Conservation (phyloP, 2,797 vertebrate genomes). For the Artibeus lituratus region DNA sequence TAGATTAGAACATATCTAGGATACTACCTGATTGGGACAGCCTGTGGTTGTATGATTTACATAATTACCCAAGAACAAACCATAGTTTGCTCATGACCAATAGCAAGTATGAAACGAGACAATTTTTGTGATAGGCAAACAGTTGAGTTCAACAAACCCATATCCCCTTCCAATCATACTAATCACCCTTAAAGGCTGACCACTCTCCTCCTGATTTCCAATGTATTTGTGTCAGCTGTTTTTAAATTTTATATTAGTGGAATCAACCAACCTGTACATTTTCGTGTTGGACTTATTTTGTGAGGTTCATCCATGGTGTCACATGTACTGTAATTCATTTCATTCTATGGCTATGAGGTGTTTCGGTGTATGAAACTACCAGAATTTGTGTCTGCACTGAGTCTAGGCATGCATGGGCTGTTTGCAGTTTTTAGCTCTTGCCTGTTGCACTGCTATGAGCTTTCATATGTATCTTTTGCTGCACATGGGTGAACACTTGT, state of each 20-base stretch:
- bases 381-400: background rate
- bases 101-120: background rate
- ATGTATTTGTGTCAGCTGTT: background rate
- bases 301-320: background rate
- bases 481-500: background rate
- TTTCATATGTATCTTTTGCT: background rate
- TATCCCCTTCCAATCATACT: background rate
- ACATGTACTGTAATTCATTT: background rate
- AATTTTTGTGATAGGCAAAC: background rate
- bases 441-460: background rate
- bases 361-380: background rate
- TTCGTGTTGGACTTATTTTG: background rate
- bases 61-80: background rate
- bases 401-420: background rate
- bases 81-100: background rate
- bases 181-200: background rate
- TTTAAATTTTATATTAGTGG: background rate
- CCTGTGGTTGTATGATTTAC: background rate
- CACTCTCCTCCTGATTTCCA: background rate
- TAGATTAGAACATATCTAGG: background rate
- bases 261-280: background rate
- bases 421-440: background rate
- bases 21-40: background rate
- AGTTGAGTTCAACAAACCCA: background rate
- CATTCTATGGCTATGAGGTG: background rate